Conservation (phyloP, 2,113 vertebrate genomes). For the Semnornis frantzii region DNA sequence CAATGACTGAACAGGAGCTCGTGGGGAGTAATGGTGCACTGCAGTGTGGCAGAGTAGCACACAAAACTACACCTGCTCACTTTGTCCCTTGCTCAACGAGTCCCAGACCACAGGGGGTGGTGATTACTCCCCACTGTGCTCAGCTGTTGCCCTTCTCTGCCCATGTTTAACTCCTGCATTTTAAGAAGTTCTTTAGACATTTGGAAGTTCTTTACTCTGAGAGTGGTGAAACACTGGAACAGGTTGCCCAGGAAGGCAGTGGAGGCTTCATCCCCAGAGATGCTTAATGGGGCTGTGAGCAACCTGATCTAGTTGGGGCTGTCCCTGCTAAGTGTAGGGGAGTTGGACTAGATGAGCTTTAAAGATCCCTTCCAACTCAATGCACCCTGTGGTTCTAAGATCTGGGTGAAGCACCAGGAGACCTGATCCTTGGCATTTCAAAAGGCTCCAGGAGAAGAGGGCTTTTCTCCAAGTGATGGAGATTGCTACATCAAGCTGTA, state of each 20-base stretch:
- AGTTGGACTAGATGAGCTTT: too few relatives aligned
- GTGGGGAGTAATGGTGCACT: neutral
- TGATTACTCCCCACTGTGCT: neutral
- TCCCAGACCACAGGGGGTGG: neutral
- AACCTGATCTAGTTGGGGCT: too few relatives aligned
- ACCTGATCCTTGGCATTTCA: neutral
- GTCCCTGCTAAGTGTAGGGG: too few relatives aligned
- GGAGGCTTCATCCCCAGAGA: too few relatives aligned
- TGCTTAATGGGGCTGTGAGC: too few relatives aligned
- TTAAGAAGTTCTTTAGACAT: too few relatives aligned
- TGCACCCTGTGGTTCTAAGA: too few relatives aligned
- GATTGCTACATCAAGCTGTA: neutral
- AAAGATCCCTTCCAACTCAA: too few relatives aligned
- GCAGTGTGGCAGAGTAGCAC: neutral
- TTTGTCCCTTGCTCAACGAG: neutral
- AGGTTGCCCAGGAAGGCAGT: too few relatives aligned
- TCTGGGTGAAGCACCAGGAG: neutral
- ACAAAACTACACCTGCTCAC: neutral
- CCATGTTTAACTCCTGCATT: neutral
- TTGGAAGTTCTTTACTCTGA: too few relatives aligned
- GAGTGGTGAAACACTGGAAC: too few relatives aligned
- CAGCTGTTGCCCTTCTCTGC: neutral
- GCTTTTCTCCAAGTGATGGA: neutral
- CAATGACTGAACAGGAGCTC: rapidly evolving
- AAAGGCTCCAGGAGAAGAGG: neutral